Evolutionary conservation across 2,888 invertebrate species (phyloP).

Genomic region (Ochlodes sylvanus): DNA sequence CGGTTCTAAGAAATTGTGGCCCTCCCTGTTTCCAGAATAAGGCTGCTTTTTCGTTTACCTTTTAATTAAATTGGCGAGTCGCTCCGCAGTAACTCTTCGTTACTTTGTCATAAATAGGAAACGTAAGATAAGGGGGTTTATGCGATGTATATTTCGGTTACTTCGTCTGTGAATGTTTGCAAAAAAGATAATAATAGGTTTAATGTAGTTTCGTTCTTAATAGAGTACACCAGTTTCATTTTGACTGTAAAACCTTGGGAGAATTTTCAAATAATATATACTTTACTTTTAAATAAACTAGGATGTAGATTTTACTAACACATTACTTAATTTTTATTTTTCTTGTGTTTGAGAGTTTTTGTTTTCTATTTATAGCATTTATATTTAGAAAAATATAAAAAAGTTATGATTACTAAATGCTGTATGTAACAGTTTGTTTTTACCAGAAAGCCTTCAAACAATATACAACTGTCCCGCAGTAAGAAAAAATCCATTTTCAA

Average conservation of each 20-base stretch:
- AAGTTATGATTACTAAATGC: too few relatives aligned
- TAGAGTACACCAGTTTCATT: background rate
- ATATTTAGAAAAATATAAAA: too few relatives aligned
- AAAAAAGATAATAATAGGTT: background rate
- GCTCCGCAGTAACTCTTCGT: constrained; percentile 33
- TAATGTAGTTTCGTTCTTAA: background rate
- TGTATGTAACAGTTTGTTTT: too few relatives aligned
- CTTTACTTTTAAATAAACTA: too few relatives aligned
- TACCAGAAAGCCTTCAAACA: too few relatives aligned
- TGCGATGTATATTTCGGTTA: constrained; percentile 23
- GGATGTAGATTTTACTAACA: too few relatives aligned
- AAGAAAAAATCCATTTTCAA: too few relatives aligned
- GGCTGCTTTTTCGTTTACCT: constrained; percentile 38
- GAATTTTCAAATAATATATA: background rate
- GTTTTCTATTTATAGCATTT: too few relatives aligned
- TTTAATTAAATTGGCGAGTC: constrained; percentile 37
- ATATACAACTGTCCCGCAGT: background rate
- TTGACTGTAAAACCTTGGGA: too few relatives aligned
- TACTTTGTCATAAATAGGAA: constrained; percentile 39
- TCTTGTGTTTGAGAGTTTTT: too few relatives aligned
- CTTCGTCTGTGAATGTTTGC: background rate
- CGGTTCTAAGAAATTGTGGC: constrained; percentile 36
- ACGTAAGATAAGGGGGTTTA: constrained; percentile 32
- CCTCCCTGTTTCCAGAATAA: constrained; percentile 29
- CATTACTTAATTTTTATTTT: too few relatives aligned